Evolutionary conservation across 2,888 invertebrate species (phyloP).

Genomic region (Pseudolycoriella hygida): DNA sequence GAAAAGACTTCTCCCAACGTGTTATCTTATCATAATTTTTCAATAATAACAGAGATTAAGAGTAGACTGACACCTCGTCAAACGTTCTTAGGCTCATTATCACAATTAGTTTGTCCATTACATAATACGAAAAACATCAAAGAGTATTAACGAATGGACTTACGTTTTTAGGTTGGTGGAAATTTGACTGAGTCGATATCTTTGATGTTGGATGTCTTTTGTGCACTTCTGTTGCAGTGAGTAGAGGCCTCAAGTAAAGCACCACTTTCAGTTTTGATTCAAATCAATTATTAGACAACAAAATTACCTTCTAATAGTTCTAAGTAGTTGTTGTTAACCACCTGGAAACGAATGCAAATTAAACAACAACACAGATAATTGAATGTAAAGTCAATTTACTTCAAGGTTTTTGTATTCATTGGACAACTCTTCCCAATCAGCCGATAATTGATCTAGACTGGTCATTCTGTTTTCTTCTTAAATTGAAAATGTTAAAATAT

Average conservation of each 20-base stretch:
- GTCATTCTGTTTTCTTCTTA: no score
- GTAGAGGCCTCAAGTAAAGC: constrained; percentile 35
- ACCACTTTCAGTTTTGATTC: no score
- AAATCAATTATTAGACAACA: no score
- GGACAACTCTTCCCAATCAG: constrained; percentile 65
- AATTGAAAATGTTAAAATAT: neutral
- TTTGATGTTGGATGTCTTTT: constrained; percentile 78
- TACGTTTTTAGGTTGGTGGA: constrained; percentile 62
- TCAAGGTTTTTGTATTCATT: constrained; percentile 65
- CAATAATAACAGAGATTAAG: no score
- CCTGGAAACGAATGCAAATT: constrained; percentile 32
- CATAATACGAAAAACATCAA: neutral
- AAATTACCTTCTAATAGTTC: constrained; percentile 51
- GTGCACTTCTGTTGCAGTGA: constrained; percentile 72
- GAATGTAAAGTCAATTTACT: constrained; percentile 32
- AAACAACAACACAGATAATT: neutral
- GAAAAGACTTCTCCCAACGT: no score
- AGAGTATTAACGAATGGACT: constrained; percentile 21
- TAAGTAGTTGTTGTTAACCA: constrained; percentile 64
- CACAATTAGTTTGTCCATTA: no score
- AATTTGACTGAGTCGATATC: constrained; percentile 75
- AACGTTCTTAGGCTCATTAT: no score
- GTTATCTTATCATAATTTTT: no score
- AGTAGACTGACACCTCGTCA: no score
- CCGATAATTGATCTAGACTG: constrained; percentile 25